Percentiles rank a stretch among this genome's conserved stretches.
These are phyloP conservation scores for Drosophila colorata DNA, from an alignment of 2,888 invertebrate genomes.

Conservation along the genomic window DNA sequence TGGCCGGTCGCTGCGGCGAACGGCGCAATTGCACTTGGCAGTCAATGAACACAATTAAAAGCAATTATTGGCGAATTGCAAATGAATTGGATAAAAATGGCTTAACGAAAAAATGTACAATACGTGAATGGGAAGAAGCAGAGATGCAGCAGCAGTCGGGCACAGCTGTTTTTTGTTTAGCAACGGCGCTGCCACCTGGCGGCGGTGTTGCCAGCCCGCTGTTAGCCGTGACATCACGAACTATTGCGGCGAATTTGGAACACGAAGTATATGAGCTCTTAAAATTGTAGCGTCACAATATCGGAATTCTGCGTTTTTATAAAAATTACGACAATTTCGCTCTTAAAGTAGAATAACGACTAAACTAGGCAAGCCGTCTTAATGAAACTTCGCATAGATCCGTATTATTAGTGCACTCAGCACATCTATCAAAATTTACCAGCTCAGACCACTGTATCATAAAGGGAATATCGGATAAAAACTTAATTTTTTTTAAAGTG, in stretches of 20 bases:
- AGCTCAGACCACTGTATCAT: too few relatives aligned
- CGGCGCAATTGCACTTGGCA: slow-evolving; percentile 9
- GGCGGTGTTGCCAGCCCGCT: slow-evolving; percentile 6
- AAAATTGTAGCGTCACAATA: too few relatives aligned
- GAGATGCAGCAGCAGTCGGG: slow-evolving; percentile 38
- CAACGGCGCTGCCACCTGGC: slow-evolving; percentile 51
- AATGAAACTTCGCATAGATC: too few relatives aligned
- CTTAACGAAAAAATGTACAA: slow-evolving; percentile 57
- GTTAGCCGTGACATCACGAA: slow-evolving; percentile 34
- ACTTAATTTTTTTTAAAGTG: too few relatives aligned
- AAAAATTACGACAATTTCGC: too few relatives aligned
- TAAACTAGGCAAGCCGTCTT: too few relatives aligned
- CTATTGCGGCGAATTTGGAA: background rate
- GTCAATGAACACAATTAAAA: slow-evolving; percentile 32
- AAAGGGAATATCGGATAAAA: too few relatives aligned
- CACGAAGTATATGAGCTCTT: too few relatives aligned
- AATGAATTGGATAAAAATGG: slow-evolving; percentile 35
- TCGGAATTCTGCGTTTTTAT: too few relatives aligned
- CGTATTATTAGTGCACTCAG: too few relatives aligned
- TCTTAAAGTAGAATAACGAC: too few relatives aligned
- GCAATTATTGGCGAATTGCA: slow-evolving; percentile 33
- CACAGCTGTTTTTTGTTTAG: slow-evolving; percentile 77
- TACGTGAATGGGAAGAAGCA: slow-evolving; percentile 62
- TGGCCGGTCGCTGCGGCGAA: slow-evolving; percentile 6
- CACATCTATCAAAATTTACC: too few relatives aligned